Base-by-base conservation (phyloP, 2,888 invertebrate species). In the Pyrocoelia pectoralis region DNA sequence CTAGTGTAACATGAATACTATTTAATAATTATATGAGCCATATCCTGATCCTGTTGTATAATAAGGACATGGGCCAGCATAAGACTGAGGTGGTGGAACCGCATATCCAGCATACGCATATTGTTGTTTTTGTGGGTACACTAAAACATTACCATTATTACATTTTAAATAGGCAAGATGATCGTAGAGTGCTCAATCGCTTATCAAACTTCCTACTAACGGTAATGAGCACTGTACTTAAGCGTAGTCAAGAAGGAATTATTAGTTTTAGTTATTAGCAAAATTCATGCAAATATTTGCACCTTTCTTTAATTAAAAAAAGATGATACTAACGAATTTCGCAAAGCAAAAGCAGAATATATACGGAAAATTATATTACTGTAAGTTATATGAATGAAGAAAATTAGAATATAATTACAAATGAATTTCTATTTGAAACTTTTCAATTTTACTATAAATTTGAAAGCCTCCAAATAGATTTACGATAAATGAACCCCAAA, bases 111-210 rank as follows among this genome's bases (percentile, higher is more conserved):
- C 92, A 80, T 95, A 95, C 12, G 94, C 94, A 79, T 94, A 94
- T 73, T 94, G 94, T 81, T 95, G 94, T 83, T 96, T 96, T 82
- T 95, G 95, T 54, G 95, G 95, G 84, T 96, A 96, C 76, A 96
- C 95, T 93, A 87, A 75, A 13, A 52, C 6, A 19, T 10, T 18
- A 1, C 10, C 4, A 48, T 48, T 48, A 19, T 48, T 17, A n/a
- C n/a, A n/a, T n/a, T n/a, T n/a, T n/a, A n/a, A n/a, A n/a, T n/a
- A n/a, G n/a, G n/a, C n/a, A n/a, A n/a, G n/a, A n/a, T n/a, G n/a
- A n/a, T n/a, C n/a, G n/a, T n/a, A n/a, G n/a, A n/a, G n/a, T n/a
- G n/a, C n/a, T n/a, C n/a, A n/a, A n/a, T n/a, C n/a, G n/a, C n/a
- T n/a, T n/a, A n/a, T n/a, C n/a, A n/a, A n/a, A n/a, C n/a, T n/a